Evolutionary conservation across 2,113 vertebrate genomes (phyloP).

Genomic region (Platysteira castanea): DNA sequence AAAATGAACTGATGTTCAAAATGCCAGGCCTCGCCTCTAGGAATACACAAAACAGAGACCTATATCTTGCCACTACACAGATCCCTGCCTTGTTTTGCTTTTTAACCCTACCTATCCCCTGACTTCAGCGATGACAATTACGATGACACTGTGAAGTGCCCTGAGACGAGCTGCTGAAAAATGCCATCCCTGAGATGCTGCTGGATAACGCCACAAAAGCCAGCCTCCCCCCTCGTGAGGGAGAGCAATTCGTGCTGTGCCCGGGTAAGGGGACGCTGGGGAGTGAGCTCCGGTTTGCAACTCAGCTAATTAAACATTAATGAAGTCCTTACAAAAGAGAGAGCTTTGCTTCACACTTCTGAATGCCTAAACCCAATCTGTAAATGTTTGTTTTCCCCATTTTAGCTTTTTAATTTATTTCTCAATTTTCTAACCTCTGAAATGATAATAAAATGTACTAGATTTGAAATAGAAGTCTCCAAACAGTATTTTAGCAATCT

Average conservation of each 20-base stretch:
- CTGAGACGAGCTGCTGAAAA: neutral
- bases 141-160: neutral
- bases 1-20: neutral
- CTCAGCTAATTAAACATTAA: slow-evolving; percentile 45
- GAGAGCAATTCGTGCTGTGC: neutral
- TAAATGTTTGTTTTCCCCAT: slow-evolving; percentile 49
- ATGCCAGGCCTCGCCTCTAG: neutral
- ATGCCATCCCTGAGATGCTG: neutral
- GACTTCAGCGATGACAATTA: neutral
- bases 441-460: slow-evolving; percentile 43
- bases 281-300: neutral
- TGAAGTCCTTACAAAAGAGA: slow-evolving; percentile 6
- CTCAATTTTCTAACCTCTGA: slow-evolving; percentile 43
- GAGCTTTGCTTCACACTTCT: neutral
- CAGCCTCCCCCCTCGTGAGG: rapidly evolving
- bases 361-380: neutral
- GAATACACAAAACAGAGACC: neutral
- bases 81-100: neutral
- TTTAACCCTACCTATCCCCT: neutral
- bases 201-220: neutral
- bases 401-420: slow-evolving; percentile 62
- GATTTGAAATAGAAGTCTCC: slow-evolving; percentile 51
- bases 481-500: slow-evolving; percentile 43
- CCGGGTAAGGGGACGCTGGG: neutral
- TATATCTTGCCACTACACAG: neutral